These are phyloP conservation scores for Pteromalus puparum DNA, from an alignment of 1,140 invertebrate genomes.

Conservation along the genomic window DNA sequence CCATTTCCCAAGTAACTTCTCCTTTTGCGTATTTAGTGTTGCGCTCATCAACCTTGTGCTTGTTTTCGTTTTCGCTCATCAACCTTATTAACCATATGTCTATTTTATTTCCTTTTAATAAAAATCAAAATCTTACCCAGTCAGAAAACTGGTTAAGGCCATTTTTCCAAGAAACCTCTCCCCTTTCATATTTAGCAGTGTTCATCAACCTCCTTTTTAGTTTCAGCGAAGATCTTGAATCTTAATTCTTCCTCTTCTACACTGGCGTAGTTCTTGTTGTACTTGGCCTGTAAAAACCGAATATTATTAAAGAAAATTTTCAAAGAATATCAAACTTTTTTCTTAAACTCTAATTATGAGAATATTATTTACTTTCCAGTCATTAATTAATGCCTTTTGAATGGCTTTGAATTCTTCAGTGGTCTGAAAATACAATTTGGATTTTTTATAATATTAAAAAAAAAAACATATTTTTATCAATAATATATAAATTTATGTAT, in stretches of 20 bases:
- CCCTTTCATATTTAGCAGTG: too few relatives aligned
- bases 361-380: neutral
- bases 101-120: too few relatives aligned
- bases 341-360: neutral
- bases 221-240: neutral
- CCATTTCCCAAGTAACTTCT: neutral
- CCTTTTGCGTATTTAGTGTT: constrained; percentile 10
- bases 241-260: neutral
- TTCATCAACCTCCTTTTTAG: too few relatives aligned
- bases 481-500: too few relatives aligned
- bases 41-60: neutral
- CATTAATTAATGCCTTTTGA: neutral
- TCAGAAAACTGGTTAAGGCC: too few relatives aligned
- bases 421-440: neutral
- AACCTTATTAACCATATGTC: too few relatives aligned
- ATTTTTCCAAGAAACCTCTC: too few relatives aligned
- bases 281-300: neutral
- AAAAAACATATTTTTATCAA: neutral
- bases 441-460: neutral
- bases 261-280: neutral
- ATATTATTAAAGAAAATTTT: neutral
- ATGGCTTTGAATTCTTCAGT: neutral
- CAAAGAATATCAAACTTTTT: neutral
- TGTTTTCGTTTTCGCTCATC: too few relatives aligned
- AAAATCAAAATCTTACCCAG: too few relatives aligned